These are phyloP conservation scores for Tetranychus truncatus DNA, from an alignment of 2,888 invertebrate species.

Conservation along the genomic window DNA sequence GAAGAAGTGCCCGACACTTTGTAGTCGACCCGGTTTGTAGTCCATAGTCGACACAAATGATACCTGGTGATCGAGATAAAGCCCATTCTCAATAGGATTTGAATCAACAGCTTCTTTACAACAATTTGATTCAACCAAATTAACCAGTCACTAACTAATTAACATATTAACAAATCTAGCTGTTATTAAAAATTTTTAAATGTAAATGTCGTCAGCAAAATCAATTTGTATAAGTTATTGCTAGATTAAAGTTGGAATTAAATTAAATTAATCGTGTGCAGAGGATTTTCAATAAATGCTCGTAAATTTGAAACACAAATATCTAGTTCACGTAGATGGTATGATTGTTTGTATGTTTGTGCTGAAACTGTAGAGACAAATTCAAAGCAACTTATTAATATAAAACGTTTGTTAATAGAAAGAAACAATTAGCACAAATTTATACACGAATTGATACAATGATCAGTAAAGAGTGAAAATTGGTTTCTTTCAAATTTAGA, in stretches of 20 bases:
- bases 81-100: conserved; percentile 26
- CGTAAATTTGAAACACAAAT: conserved; percentile 27
- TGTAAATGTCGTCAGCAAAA: too few relatives aligned
- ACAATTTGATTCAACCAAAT: conserved; percentile 26
- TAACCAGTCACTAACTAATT: conserved; percentile 13
- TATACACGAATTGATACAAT: too few relatives aligned
- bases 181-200: too few relatives aligned
- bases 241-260: too few relatives aligned
- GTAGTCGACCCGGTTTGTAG: conserved; percentile 24
- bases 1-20: conserved; percentile 24
- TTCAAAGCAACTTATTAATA: too few relatives aligned
- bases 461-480: too few relatives aligned
- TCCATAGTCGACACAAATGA: conserved; percentile 27
- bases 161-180: too few relatives aligned
- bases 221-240: too few relatives aligned
- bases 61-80: conserved; percentile 26
- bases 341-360: conserved; percentile 21
- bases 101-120: conserved; percentile 27
- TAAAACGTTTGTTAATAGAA: too few relatives aligned
- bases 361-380: neutral
- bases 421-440: too few relatives aligned
- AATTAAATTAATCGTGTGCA: neutral
- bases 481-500: too few relatives aligned
- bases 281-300: too few relatives aligned
- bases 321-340: conserved; percentile 27